These are phyloP conservation scores for Zootoca vivipara DNA, from an alignment of 2,113 vertebrate genomes.

Conservation along the genomic window DNA sequence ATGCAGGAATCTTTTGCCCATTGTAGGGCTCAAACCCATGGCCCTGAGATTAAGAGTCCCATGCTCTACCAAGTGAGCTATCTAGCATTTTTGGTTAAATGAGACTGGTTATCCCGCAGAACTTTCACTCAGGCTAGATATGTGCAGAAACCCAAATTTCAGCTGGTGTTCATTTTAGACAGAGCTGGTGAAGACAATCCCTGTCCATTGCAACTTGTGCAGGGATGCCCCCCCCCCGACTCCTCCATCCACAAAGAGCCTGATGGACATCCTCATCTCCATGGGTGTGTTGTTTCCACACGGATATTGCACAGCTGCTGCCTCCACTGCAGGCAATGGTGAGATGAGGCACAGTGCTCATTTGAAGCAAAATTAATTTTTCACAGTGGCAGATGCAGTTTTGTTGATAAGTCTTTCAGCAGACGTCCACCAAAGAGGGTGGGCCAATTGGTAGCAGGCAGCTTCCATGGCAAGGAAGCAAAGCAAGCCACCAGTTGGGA, in stretches of 20 bases:
- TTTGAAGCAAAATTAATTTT: not conserved
- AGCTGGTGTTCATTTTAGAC: no score
- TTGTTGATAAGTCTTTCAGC: slow-evolving; percentile 20
- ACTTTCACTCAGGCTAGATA: no score
- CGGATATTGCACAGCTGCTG: not conserved
- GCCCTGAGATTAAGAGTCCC: no score
- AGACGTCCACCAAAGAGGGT: not conserved
- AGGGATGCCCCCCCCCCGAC: no score
- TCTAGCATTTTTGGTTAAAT: no score
- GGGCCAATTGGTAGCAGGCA: not conserved
- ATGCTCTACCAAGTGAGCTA: no score
- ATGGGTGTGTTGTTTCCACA: not conserved
- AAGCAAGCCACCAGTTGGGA: not conserved
- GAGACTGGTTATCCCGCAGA: no score
- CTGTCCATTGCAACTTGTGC: not conserved
- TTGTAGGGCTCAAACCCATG: no score
- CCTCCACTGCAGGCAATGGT: rapidly evolving
- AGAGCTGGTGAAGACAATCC: not conserved
- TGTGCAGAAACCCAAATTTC: no score
- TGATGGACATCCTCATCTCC: not conserved
- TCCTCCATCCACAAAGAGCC: no score
- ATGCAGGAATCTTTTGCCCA: no score
- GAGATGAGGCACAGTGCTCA: not conserved
- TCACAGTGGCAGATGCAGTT: slow-evolving; percentile 15
- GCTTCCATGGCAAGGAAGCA: not conserved